phyloP scores from a whole-genome alignment of 2,888 invertebrate species.

The Apoderus coryli region DNA sequence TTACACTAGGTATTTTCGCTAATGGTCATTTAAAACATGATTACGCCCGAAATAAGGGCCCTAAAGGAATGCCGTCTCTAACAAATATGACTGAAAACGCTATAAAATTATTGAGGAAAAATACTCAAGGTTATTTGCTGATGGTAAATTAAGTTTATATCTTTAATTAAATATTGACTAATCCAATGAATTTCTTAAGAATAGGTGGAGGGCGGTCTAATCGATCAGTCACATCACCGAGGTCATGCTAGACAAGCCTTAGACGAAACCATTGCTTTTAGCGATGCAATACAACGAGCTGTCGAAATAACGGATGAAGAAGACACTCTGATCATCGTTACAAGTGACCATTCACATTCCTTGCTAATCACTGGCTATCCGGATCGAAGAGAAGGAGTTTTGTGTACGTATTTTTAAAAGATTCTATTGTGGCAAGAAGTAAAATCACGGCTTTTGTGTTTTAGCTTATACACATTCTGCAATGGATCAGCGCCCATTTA shows the following conservation, averaged over 20 bases:
- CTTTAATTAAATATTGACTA: no score
- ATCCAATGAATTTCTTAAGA: no score
- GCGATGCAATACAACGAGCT: conserved; percentile 58
- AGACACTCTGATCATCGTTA: conserved; percentile 65
- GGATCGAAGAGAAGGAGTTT: conserved; percentile 48
- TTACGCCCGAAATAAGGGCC: conserved; percentile 46
- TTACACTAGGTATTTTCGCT: conserved; percentile 70
- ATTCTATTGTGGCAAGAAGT: neutral
- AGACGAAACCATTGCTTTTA: conserved; percentile 63
- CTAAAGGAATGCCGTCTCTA: conserved; percentile 60
- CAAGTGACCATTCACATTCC: conserved; percentile 73
- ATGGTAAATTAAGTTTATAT: no score
- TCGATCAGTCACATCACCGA: conserved; percentile 77
- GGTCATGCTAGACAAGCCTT: conserved; percentile 65
- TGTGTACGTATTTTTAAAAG: conserved; percentile 37
- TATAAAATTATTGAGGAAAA: conserved; percentile 49
- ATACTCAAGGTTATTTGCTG: conserved; percentile 53
- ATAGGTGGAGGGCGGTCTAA: conserved; percentile 75
- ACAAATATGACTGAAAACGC: conserved; percentile 68
- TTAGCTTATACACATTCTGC: conserved; percentile 35
- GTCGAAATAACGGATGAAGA: conserved; percentile 36
- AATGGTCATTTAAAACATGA: conserved; percentile 67
- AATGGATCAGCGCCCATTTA: conserved; percentile 52
- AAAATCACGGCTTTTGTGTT: conserved; percentile 10
- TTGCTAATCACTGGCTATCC: conserved; percentile 67